Conservation (phyloP, 2,888 invertebrate species). For the Campoplex capitator region DNA sequence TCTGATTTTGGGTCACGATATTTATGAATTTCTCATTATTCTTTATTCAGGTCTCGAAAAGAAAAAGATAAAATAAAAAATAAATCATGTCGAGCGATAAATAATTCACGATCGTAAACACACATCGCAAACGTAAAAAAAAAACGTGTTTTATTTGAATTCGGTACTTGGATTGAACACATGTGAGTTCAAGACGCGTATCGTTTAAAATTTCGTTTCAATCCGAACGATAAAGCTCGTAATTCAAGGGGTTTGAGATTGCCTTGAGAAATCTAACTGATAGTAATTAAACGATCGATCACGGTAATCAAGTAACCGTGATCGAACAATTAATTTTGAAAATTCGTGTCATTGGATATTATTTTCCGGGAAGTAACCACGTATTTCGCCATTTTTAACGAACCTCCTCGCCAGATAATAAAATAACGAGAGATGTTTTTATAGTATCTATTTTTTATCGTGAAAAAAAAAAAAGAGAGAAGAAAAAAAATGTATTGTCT, state of each 20-base stretch:
- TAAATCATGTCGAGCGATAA: not conserved
- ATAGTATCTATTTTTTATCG: constrained; percentile 11
- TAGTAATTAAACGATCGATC: not conserved
- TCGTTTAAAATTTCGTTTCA: not conserved
- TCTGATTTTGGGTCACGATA: constrained; percentile 3
- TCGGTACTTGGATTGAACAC: not conserved
- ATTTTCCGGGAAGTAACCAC: not conserved
- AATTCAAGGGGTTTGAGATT: not conserved
- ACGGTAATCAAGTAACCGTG: not conserved
- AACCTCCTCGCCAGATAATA: not conserved
- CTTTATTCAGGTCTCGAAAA: not conserved
- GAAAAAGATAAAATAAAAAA: not conserved
- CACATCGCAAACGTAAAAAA: not conserved
- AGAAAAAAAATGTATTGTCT: constrained; percentile 12
- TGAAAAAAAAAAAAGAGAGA: not conserved
- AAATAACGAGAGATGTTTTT: not conserved
- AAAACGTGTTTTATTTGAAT: not conserved
- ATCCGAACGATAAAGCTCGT: not conserved
- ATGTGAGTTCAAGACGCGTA: not conserved
- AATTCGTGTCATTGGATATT: not conserved
- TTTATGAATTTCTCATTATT: not conserved
- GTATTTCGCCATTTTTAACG: not conserved
- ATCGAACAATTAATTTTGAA: not conserved
- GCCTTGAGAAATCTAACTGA: not conserved
- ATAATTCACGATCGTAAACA: not conserved